Base-by-base conservation (phyloP, 2,113 vertebrate genomes). In the Panthera uncia region DNA sequence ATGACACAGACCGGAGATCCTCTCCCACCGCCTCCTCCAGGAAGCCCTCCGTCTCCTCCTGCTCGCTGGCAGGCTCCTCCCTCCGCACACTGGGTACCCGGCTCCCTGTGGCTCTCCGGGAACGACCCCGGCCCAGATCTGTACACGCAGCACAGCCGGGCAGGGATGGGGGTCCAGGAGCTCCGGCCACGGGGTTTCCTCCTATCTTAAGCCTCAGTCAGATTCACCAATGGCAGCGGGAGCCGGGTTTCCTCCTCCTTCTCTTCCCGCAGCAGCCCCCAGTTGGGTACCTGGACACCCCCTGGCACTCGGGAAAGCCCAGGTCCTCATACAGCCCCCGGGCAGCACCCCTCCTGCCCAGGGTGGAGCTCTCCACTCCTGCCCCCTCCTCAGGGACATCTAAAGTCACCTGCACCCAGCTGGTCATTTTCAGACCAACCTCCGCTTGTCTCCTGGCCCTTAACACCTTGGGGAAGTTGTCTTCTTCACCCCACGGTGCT, bases 151-250 rank as follows among this genome's bases (percentile, higher is more conserved):
- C 66, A 4, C 33, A 2, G 50, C 31, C 4, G 3, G 33, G 31
- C 0, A 0, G 36, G 73, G 31, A 3, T 3, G 14, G 7, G 36
- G 19, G 4, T 25, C 27, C 1, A 52, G 3, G 18, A 11, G 11
- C 16, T 2, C 15, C 0, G 0, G 27, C 65, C 3, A 0, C 0
- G 1, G 90, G 31, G 19, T 50, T 23, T 0, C 3, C 27, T 25
- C 13, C 33, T 0, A 27, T 18, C 82, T 11, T 11, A 4, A 29
- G 45, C 14, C 38, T 38, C 5, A 41, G 14, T 48, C 25, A 0
- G 41, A 48, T 48, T 8, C 27, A 16, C 7, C 74, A 15, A 7
- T 2, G 41, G 73, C 74, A 4, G 14, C 4, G 3, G 71, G 4
- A 27, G 14, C 14, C 7, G 4, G 25, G 25, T 31, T 18, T 78